Evolutionary conservation across 2,888 invertebrate species (phyloP).

Genomic region (Sisyra nigra): DNA sequence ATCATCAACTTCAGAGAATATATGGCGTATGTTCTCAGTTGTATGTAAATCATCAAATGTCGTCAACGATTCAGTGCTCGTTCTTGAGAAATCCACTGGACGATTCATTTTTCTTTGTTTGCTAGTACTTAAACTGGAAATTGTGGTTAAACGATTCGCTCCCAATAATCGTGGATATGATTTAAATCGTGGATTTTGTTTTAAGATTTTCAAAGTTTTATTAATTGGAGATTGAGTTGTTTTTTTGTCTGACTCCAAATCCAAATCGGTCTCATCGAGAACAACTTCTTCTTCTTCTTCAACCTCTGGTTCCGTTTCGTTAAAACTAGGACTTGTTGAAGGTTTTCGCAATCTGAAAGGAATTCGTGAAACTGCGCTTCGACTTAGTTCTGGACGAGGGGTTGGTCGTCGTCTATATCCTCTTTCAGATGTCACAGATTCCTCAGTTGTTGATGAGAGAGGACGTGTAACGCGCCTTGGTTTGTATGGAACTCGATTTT

Average conservation of each 20-base stretch:
- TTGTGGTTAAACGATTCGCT: no score
- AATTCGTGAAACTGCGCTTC: neutral
- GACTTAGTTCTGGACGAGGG: neutral
- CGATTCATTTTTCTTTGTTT: no score
- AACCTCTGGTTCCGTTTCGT: slow-evolving; percentile 1
- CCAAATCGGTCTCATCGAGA: neutral
- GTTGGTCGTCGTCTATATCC: slow-evolving; percentile 4
- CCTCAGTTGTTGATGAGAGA: neutral
- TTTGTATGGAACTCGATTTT: neutral
- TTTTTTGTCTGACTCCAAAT: no score
- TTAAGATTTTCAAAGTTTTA: no score
- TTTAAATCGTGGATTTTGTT: no score
- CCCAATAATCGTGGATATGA: no score
- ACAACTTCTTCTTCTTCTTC: slow-evolving; percentile 8
- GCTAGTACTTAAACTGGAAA: no score
- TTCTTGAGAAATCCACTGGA: no score
- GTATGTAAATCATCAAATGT: neutral
- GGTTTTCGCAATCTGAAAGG: neutral
- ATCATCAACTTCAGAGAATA: no score
- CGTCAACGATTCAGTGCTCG: no score
- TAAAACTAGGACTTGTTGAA: neutral
- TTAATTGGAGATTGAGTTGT: no score
- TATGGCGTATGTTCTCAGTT: neutral
- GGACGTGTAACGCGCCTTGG: neutral
- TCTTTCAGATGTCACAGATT: neutral